Evolutionary conservation across 2,797 vertebrate species (phyloP).

Genomic region (Enteromius mattozi): DNA sequence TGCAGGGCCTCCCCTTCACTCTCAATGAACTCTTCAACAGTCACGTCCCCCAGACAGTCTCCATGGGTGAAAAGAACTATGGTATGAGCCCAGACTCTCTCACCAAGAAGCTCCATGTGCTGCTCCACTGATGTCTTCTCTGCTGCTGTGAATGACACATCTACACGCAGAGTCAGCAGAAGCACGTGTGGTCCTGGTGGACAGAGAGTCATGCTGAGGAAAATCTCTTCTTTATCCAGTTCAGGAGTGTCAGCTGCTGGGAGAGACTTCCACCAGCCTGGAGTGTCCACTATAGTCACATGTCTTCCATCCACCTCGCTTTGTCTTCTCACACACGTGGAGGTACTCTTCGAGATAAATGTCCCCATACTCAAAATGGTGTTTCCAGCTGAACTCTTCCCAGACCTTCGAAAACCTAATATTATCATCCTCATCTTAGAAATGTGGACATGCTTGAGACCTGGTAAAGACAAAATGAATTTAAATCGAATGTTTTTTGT

Average conservation of each 20-base stretch:
- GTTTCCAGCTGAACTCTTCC: conserved; percentile 57
- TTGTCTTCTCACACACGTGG: conserved; percentile 45
- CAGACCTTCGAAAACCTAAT: conserved; percentile 55
- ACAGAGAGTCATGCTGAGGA: conserved; percentile 58
- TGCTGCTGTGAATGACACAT: conserved; percentile 54
- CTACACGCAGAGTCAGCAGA: conserved; percentile 63
- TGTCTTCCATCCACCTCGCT: conserved; percentile 49
- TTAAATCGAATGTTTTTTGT: background rate
- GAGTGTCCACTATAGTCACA: conserved; percentile 59
- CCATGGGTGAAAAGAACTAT: conserved; percentile 60
- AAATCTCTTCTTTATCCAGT: conserved; percentile 58
- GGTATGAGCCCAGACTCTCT: conserved; percentile 52
- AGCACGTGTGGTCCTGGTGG: conserved; percentile 67
- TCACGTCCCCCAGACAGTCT: conserved; percentile 53
- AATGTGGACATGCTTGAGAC: conserved; percentile 18
- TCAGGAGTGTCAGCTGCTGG: conserved; percentile 50
- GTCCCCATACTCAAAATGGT: conserved; percentile 46
- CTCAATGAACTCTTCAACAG: conserved; percentile 57
- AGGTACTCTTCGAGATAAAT: conserved; percentile 36
- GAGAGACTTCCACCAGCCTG: conserved; percentile 61
- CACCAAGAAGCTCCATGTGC: conserved; percentile 55
- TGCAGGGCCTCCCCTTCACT: conserved; percentile 52
- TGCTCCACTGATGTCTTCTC: conserved; percentile 53
- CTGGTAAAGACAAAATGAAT: conserved; percentile 20
- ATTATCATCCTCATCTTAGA: conserved; percentile 54